Conservation (phyloP, 2,113 vertebrate genomes). For the Pampusana beccarii region DNA sequence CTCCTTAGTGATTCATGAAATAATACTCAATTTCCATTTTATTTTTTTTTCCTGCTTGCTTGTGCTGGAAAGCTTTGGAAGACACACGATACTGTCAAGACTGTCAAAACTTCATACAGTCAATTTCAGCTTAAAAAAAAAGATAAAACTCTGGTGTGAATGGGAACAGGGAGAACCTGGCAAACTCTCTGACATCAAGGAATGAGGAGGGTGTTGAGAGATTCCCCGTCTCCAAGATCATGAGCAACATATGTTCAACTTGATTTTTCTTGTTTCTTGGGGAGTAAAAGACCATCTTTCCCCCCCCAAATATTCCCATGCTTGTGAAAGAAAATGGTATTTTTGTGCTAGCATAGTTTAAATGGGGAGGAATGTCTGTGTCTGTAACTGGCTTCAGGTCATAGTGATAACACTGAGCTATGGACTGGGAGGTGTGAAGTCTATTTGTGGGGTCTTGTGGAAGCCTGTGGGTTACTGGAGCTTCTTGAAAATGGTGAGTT, state of each 20-base stretch:
- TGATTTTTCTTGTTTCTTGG: background rate
- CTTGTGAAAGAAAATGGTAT: background rate
- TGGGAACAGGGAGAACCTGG: conserved; percentile 26
- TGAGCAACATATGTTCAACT: background rate
- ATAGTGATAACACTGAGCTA: background rate
- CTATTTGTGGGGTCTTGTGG: background rate
- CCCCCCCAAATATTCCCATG: background rate
- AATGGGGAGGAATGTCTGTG: background rate
- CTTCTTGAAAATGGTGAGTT: background rate
- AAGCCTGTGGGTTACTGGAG: background rate
- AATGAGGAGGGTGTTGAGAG: conserved; percentile 13
- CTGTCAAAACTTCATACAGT: conserved; percentile 48
- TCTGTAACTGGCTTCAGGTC: background rate
- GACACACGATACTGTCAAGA: conserved; percentile 34
- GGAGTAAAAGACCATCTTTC: background rate
- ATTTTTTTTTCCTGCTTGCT: background rate
- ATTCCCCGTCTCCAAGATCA: conserved; percentile 4
- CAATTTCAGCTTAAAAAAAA: background rate
- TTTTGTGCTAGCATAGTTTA: background rate
- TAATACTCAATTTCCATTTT: background rate
- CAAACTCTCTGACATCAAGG: conserved; percentile 1
- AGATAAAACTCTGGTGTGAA: background rate
- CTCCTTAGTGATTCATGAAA: background rate
- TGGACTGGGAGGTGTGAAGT: background rate
- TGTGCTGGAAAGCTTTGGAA: conserved; percentile 19